A percentile compares a stretch with the other conserved stretches of the same genome.
These are phyloP conservation scores for Chelmon rostratus DNA, from an alignment of 2,797 vertebrate species.

Conservation along the genomic window DNA sequence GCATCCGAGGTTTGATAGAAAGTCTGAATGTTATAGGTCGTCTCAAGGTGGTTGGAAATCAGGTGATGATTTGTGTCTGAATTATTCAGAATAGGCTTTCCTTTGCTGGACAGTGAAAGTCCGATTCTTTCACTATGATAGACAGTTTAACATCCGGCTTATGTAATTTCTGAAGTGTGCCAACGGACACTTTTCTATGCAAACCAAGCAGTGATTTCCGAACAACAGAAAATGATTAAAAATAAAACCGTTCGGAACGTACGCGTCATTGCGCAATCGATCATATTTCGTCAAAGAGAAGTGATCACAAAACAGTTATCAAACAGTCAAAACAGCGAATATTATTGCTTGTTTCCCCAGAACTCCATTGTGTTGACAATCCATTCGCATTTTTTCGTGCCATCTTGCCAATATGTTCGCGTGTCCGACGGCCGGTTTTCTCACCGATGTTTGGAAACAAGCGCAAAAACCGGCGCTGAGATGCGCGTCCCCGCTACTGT, in stretches of 20 bases:
- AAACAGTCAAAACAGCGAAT: conserved; percentile 10
- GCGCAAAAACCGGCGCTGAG: conserved; percentile 69
- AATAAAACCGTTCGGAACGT: conserved; percentile 27
- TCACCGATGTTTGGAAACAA: conserved; percentile 63
- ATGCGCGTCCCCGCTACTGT: conserved; percentile 86
- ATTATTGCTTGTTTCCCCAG: conserved; percentile 11
- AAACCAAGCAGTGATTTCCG: conserved; percentile 26
- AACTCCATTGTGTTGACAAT: conserved; percentile 59
- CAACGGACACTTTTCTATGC: not conserved
- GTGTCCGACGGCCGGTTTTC: conserved; percentile 43
- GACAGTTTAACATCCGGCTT: not conserved
- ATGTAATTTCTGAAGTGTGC: not conserved
- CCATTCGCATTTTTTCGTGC: conserved; percentile 66
- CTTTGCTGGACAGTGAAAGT: not conserved
- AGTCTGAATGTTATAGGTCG: conserved; percentile 22
- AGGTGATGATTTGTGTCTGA: not conserved
- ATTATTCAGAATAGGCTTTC: conserved; percentile 11
- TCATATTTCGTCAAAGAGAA: conserved; percentile 16
- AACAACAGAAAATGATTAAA: conserved; percentile 20
- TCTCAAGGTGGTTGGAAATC: not conserved
- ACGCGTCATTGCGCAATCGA: conserved; percentile 17
- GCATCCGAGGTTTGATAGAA: conserved; percentile 25
- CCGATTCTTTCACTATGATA: not conserved
- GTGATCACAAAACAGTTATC: conserved; percentile 30
- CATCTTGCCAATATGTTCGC: conserved; percentile 69